Percentiles rank a stretch among this genome's conserved stretches.
Conservation (phyloP, 2,797 vertebrate species). For the Meda fulgida region DNA sequence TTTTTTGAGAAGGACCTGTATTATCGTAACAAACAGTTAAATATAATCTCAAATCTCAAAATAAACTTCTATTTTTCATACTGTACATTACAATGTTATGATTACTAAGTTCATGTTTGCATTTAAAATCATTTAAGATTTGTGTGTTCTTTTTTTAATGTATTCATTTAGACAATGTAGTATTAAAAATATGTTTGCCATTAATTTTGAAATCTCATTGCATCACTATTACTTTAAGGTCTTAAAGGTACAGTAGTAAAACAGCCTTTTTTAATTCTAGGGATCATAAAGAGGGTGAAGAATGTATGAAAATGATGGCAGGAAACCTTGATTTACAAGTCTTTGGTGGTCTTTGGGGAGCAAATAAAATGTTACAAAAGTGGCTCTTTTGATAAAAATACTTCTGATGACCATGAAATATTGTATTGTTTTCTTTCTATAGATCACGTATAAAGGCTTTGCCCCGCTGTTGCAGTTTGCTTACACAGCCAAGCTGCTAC, state of each 20-base stretch:
- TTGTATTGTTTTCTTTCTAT: conserved; percentile 57
- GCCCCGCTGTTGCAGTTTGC: conserved; percentile 94
- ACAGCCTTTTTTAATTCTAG: background rate
- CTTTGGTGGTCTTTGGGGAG: background rate
- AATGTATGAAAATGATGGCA: background rate
- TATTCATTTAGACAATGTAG: background rate
- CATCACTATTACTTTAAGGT: background rate
- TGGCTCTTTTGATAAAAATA: background rate
- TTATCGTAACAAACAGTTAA: too few relatives aligned
- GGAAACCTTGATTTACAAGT: background rate
- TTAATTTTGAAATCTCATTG: background rate
- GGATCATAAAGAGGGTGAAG: background rate
- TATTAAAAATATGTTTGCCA: background rate
- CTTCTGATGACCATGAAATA: background rate
- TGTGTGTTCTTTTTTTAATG: background rate
- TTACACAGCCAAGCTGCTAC: conserved; percentile 94
- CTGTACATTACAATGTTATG: background rate
- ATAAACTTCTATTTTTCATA: background rate
- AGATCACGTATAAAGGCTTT: conserved; percentile 95
- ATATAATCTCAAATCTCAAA: background rate
- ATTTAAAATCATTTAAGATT: background rate
- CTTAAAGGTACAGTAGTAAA: background rate
- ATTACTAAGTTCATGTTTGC: background rate
- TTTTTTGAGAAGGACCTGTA: too few relatives aligned
- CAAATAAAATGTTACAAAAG: background rate